Evolutionary conservation across 2,888 invertebrate genomes (phyloP), one percentile per base, ranked within the genome.

Genomic region (Punctoribates punctum): DNA sequence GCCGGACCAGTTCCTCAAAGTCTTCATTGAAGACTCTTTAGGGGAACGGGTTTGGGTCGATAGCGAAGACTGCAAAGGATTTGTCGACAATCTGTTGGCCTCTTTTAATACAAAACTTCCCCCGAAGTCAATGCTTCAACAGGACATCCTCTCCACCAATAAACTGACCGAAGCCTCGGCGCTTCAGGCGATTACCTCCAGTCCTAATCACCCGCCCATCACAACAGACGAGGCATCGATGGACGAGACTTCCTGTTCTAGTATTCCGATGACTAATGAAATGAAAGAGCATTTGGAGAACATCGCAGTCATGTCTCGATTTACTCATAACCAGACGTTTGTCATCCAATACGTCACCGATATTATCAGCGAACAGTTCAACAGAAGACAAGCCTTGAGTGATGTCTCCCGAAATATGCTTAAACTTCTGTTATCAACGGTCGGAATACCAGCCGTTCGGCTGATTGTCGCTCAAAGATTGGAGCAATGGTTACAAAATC

Each of bases 11-110:
- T 94, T 96, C 86, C 88, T 96, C 1, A 93, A 92, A 88, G 92
- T 92, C 0, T 97, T 94, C 83, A 90, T 96, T 77, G 97, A 98
- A 82, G 97, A 98, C 86, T 93, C 96, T 0, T 86, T 95, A 0
- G 94, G 93, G 62, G 97, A 98, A 82, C 87, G 96, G 51, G 88
- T 92, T 80, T 97, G 97, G 94, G 93, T 96, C 25, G 97, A 97
- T 83, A 90, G 92, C 81, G 89, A 92, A 0, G 92, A 93, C 85
- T 96, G 96, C 83, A 91, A 91, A 82, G 90, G 91, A 27, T 91
- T 96, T 83, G 93, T 94, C 0, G 93, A 94, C 81, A 97, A 96
- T 83, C 91, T 97, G 73, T 87, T 91, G 75, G 91, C 91, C 0
- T 93, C 92, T 0, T 92, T 94, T 84, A 89, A 89, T 80, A 94